phyloP scores from a whole-genome alignment of 2,888 invertebrate species.

The Mystacides longicornis region DNA sequence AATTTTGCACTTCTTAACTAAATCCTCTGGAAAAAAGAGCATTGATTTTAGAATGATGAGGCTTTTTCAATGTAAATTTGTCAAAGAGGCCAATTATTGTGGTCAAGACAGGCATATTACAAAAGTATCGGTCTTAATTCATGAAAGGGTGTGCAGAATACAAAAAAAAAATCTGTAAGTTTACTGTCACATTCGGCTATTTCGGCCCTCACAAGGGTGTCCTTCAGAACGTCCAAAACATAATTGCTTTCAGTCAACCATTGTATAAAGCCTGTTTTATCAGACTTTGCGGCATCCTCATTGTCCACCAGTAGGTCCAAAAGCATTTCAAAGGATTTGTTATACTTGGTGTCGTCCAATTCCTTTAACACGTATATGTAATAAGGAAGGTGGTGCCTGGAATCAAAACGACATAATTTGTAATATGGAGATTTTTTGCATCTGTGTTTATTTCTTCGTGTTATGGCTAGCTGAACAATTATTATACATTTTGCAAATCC shows the following conservation, averaged over 20 bases:
- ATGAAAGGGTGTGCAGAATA: no score
- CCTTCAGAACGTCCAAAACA: conserved; percentile 37
- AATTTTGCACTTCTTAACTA: not conserved
- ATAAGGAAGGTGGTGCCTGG: conserved; percentile 32
- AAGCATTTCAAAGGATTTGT: conserved; percentile 44
- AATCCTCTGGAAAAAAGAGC: conserved; percentile 4
- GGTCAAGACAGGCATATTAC: no score
- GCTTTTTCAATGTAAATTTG: no score
- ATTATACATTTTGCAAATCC: no score
- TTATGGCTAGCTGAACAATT: no score
- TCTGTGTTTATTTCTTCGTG: no score
- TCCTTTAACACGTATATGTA: conserved; percentile 50
- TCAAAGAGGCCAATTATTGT: no score
- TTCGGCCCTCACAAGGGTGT: conserved; percentile 38
- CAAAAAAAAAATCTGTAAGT: not conserved
- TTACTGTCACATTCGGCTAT: conserved; percentile 36
- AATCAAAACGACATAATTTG: not conserved
- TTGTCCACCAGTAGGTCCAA: conserved; percentile 51
- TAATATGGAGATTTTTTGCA: no score
- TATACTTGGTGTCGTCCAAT: conserved; percentile 44
- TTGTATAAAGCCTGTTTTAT: conserved; percentile 47
- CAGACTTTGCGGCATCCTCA: conserved; percentile 40
- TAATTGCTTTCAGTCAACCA: conserved; percentile 37
- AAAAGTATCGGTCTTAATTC: no score
- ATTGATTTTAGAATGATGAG: no score